A percentile compares a stretch with the other conserved stretches of the same genome.
Conservation (phyloP, 2,888 invertebrate species). For the Tachystola acroxantha region DNA sequence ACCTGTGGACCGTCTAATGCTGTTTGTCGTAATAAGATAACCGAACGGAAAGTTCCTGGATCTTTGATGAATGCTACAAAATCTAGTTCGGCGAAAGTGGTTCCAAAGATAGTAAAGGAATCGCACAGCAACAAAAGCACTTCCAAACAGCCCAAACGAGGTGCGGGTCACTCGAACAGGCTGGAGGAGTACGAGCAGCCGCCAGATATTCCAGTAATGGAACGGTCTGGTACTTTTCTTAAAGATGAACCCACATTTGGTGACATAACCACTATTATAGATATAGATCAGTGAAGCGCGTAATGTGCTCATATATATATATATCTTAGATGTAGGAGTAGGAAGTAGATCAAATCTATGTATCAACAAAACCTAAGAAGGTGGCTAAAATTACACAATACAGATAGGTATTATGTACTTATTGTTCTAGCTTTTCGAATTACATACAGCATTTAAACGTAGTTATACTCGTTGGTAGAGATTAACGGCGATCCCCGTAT, state of each 20-base stretch:
- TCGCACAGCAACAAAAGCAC: constrained; percentile 9
- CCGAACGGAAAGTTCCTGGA: constrained; percentile 36
- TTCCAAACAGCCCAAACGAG: constrained; percentile 8
- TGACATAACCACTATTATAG: constrained; percentile 43
- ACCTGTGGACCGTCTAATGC: not conserved
- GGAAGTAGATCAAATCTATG: too few relatives aligned
- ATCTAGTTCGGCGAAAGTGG: constrained; percentile 77
- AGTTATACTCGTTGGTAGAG: too few relatives aligned
- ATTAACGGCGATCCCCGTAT: too few relatives aligned
- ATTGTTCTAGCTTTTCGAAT: too few relatives aligned
- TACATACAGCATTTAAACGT: too few relatives aligned
- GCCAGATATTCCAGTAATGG: constrained; percentile 50
- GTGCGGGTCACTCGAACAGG: constrained; percentile 9
- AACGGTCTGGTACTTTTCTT: constrained; percentile 84
- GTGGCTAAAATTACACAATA: too few relatives aligned
- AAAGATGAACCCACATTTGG: constrained; percentile 84
- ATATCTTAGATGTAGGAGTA: not conserved
- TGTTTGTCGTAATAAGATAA: constrained; percentile 12
- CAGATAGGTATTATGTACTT: too few relatives aligned
- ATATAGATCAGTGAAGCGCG: constrained; percentile 31
- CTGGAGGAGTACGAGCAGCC: constrained; percentile 17
- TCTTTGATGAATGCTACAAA: constrained; percentile 77
- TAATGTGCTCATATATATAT: not conserved
- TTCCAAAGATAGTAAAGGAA: constrained; percentile 50
- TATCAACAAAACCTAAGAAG: too few relatives aligned